These are phyloP conservation scores for Corythoichthys intestinalis DNA, from an alignment of 2,113 vertebrate genomes.

Conservation along the genomic window DNA sequence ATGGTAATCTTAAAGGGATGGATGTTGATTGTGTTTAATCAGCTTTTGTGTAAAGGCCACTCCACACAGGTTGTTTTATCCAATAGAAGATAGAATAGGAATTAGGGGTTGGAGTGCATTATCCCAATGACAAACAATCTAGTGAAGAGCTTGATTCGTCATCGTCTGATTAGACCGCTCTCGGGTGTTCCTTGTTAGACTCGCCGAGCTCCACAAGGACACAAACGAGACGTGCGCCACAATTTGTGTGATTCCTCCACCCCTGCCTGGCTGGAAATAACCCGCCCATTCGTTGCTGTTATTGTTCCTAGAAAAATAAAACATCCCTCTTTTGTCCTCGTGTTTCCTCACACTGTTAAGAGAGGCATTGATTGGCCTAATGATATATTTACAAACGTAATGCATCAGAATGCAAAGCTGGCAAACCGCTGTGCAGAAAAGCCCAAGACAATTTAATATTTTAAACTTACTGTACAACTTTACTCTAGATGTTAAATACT, in stretches of 20 bases:
- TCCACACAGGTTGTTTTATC: conserved; percentile 61
- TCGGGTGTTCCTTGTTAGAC: conserved; percentile 24
- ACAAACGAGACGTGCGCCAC: conserved; percentile 17
- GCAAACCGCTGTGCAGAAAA: conserved; percentile 6
- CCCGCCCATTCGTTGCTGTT: conserved; percentile 7
- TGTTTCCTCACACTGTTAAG: conserved; percentile 3
- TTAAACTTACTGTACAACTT: too few species aligned
- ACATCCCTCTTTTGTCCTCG: not conserved
- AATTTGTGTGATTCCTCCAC: conserved; percentile 18
- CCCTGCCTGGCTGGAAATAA: conserved; percentile 10
- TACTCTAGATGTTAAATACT: too few species aligned
- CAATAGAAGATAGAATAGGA: conserved; percentile 34
- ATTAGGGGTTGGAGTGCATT: conserved; percentile 43
- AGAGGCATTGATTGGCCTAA: conserved; percentile 21
- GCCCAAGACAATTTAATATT: too few species aligned
- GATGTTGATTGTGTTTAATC: conserved; percentile 67
- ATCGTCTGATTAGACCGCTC: conserved; percentile 54
- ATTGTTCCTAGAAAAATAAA: conserved; percentile 7
- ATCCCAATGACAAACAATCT: conserved; percentile 69
- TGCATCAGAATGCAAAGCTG: conserved; percentile 17
- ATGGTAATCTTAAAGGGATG: conserved; percentile 52
- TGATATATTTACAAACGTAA: conserved; percentile 15
- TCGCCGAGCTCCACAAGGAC: conserved; percentile 51
- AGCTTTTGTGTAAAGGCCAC: conserved; percentile 50
- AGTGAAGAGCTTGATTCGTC: conserved; percentile 59